Percentiles rank a stretch among this genome's conserved stretches.
Conservation (phyloP, 2,113 vertebrate species). For the Ifrita kowaldi region DNA sequence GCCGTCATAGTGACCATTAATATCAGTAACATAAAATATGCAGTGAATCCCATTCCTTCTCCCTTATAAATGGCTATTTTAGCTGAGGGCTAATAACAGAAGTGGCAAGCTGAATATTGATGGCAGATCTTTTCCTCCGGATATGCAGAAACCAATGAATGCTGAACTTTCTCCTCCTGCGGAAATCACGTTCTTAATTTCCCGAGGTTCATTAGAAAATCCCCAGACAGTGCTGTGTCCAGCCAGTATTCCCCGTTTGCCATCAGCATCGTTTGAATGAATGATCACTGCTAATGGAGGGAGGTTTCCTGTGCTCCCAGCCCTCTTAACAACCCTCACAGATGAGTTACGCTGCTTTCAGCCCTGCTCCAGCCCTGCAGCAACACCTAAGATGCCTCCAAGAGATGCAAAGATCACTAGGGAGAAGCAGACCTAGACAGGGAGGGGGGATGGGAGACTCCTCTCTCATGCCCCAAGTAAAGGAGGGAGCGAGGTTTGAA, state of each 20-base stretch:
- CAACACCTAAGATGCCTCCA: not conserved
- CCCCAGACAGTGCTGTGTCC: not conserved
- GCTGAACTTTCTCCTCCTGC: not conserved
- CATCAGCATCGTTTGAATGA: not conserved
- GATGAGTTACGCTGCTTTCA: not conserved
- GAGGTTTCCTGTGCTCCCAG: not conserved
- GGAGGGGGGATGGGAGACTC: not conserved
- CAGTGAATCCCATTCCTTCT: not conserved
- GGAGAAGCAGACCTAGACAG: not conserved
- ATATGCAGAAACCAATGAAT: not conserved
- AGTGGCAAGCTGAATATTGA: not conserved
- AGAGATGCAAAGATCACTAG: not conserved
- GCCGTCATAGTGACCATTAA: not conserved
- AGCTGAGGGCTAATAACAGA: not conserved
- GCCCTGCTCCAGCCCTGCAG: not conserved
- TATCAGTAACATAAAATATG: constrained; percentile 35
- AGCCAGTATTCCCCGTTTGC: not conserved
- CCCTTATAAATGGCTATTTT: not conserved
- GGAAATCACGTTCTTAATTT: constrained; percentile 5
- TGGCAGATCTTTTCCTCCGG: not conserved
- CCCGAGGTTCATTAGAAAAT: not conserved
- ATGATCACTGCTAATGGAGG: not conserved
- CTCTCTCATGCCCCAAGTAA: not conserved
- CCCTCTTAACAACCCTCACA: not conserved
- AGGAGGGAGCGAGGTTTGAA: not conserved